Percentiles rank a stretch among this genome's conserved stretches.
phyloP scores from a whole-genome alignment of 2,888 invertebrate genomes.

The Limnephilus auricula region DNA sequence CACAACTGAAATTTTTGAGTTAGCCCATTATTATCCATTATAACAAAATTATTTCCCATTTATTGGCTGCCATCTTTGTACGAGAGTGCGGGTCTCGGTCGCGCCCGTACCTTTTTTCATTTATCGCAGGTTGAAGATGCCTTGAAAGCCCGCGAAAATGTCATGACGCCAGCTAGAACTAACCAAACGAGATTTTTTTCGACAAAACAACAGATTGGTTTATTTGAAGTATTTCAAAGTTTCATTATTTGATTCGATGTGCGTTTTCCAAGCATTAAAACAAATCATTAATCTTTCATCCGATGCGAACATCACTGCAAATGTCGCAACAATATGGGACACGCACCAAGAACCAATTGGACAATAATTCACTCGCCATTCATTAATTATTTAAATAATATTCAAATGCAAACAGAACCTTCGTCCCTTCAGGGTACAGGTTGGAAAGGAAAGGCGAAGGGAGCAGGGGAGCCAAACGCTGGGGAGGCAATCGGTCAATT shows the following conservation, averaged over 20 bases:
- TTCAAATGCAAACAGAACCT: conserved; percentile 44
- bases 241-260: too few relatives aligned
- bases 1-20: too few relatives aligned
- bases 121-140: too few relatives aligned
- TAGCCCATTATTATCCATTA: too few relatives aligned
- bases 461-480: conserved; percentile 65
- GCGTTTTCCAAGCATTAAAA: background rate
- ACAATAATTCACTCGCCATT: conserved; percentile 23
- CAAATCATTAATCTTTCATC: background rate
- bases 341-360: conserved; percentile 5
- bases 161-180: background rate
- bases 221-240: too few relatives aligned
- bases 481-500: conserved; percentile 76
- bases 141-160: background rate
- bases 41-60: too few relatives aligned
- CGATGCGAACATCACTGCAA: background rate
- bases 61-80: too few relatives aligned
- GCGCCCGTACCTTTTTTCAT: too few relatives aligned
- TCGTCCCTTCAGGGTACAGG: conserved; percentile 1
- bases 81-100: too few relatives aligned
- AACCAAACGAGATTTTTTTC: background rate
- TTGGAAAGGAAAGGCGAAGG: background rate
- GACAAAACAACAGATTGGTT: too few relatives aligned
- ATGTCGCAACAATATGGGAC: background rate
- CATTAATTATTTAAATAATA: conserved; percentile 52